Evolutionary conservation across 2,888 invertebrate species (phyloP).

Genomic region (Stenurella melanura): DNA sequence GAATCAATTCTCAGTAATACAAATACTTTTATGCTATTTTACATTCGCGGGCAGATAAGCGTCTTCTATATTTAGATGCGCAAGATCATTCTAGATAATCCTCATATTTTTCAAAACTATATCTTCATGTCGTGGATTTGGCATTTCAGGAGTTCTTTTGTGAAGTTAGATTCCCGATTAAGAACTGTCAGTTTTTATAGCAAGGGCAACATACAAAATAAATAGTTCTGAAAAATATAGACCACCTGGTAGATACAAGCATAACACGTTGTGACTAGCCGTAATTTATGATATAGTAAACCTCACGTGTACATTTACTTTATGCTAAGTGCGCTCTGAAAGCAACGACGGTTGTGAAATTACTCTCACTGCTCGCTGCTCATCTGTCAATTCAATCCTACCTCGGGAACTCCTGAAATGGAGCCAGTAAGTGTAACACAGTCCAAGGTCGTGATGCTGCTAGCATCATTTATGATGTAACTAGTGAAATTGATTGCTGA

Average conservation of each 20-base stretch:
- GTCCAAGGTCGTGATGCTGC: conserved; percentile 51
- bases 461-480: conserved; percentile 48
- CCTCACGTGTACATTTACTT: conserved; percentile 10
- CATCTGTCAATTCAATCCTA: conserved; percentile 39
- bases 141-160: no score
- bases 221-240: background rate
- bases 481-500: conserved; percentile 47
- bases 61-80: no score
- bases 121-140: no score
- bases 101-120: no score
- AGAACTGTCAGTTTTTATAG: no score
- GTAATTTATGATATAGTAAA: conserved; percentile 18
- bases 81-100: no score
- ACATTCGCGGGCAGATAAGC: no score
- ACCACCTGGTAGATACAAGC: background rate
- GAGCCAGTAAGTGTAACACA: conserved; percentile 52
- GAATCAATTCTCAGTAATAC: no score
- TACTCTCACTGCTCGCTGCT: conserved; percentile 48
- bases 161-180: no score
- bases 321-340: conserved; percentile 35
- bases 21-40: no score
- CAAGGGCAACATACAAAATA: background rate
- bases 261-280: background rate
- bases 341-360: conserved; percentile 44
- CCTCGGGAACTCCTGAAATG: conserved; percentile 50